Base-by-base conservation (phyloP, 2,113 vertebrate species). In the Diadophis punctatus region DNA sequence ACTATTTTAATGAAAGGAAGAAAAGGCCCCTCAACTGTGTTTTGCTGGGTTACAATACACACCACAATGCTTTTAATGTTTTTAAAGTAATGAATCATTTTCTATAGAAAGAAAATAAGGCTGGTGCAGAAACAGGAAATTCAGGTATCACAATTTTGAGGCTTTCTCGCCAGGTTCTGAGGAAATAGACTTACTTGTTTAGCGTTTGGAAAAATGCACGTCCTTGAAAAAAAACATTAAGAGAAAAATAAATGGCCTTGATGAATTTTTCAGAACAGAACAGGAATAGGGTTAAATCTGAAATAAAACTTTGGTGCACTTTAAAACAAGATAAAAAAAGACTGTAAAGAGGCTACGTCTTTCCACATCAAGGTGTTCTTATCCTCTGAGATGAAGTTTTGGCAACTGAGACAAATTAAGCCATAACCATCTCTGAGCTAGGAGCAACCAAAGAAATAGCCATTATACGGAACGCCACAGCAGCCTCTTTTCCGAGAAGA, bases 311-410 rank as follows among this genome's bases (percentile, higher is more conserved):
- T 46, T 34, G 0, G 3, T 25, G 51, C 6, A 34, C 94, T 90
- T 92, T 51, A 86, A 91, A 43, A 58, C 55, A 87, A 93, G 10
- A 4, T n/a, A 11, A 4, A 53, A n/a, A 48, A 88, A 94, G 84
- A 88, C 92, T 51, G 11, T 27, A 0, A 88, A 93, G 89, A 86
- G 93, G 56, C 68, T 94, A n/a, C 18, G 86, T 93, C 92, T 94
- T 93, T 91, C 25, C 52, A 74, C 92, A 87, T 60, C 63, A 88
- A 94, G 55, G 88, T 4, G 0, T 92, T 92, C 90, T 84, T 95
- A 90, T 60, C 52, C 58, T 89, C 27, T 60, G 91, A 95, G 91
- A 96, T 93, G 95, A 96, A 94, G 88, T 93, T 93, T 92, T 95
- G 56, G 93, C 46, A 95, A 96, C 52, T 94, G 94, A 92, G 92